Percentiles rank a stretch among this genome's conserved stretches.
Conservation (phyloP, 2,113 vertebrate species). For the Calyptomena viridis region DNA sequence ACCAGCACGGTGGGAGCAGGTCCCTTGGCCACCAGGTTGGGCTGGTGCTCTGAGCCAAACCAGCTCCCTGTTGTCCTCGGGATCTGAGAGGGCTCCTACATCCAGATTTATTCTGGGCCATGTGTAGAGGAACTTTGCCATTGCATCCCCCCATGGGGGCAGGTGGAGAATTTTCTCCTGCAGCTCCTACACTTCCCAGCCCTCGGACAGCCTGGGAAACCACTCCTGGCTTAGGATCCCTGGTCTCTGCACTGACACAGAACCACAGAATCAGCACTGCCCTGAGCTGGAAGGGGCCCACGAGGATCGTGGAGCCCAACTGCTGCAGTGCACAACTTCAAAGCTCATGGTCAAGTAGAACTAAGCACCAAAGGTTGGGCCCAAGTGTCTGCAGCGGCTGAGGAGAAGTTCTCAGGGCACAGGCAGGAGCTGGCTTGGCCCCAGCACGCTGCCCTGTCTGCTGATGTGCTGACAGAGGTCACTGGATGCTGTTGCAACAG, state of each 20-base stretch:
- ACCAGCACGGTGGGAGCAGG: rapidly evolving
- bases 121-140: rapidly evolving
- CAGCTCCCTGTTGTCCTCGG: rapidly evolving
- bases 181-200: neutral
- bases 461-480: neutral
- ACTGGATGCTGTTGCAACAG: neutral
- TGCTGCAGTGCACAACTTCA: neutral
- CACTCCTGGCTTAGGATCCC: neutral
- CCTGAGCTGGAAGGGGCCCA: neutral
- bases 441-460: neutral
- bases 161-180: neutral
- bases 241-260: neutral
- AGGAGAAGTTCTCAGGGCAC: neutral
- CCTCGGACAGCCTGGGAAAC: neutral
- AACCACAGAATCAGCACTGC: neutral
- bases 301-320: neutral
- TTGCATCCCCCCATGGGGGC: rapidly evolving
- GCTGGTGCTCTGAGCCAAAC: neutral
- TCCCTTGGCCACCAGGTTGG: rapidly evolving
- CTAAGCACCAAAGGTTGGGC: neutral
- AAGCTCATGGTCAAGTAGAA: neutral
- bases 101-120: neutral
- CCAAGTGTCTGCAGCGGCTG: neutral
- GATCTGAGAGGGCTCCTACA: neutral
- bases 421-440: neutral